Conservation (phyloP, 2,888 invertebrate species). For the Tetragonula carbonaria region DNA sequence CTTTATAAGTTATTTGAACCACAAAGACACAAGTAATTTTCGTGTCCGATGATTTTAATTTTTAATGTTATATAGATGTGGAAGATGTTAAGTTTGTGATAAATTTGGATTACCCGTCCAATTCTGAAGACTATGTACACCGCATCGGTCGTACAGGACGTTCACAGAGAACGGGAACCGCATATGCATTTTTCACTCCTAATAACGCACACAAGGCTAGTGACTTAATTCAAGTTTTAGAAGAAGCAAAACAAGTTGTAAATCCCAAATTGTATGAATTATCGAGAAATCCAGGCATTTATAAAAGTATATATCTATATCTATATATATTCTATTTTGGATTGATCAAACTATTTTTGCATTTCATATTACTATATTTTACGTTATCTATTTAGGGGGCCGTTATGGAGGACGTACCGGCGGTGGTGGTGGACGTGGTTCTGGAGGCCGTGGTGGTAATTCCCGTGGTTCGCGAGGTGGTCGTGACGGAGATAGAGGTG, state of each 20-base stretch:
- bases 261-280: slow-evolving; percentile 94
- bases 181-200: slow-evolving; percentile 98
- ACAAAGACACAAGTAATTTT: slow-evolving; percentile 80
- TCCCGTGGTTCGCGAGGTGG: slow-evolving; percentile 74
- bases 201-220: slow-evolving; percentile 95
- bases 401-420: slow-evolving; percentile 78
- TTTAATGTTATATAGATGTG: slow-evolving; percentile 90
- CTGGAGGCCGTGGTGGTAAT: slow-evolving; percentile 74
- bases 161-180: slow-evolving; percentile 96
- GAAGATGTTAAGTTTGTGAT: slow-evolving; percentile 99
- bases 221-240: slow-evolving; percentile 95
- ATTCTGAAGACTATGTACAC: slow-evolving; percentile 98
- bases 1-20: slow-evolving; percentile 79
- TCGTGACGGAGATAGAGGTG: slow-evolving; percentile 78
- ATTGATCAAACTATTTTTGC: not conserved
- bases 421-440: slow-evolving; percentile 73
- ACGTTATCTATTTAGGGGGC: slow-evolving; percentile 71
- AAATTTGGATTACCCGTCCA: slow-evolving; percentile 99
- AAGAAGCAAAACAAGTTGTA: slow-evolving; percentile 97
- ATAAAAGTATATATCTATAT: slow-evolving; percentile 75
- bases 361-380: not conserved
- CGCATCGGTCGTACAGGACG: slow-evolving; percentile 98
- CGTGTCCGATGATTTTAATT: slow-evolving; percentile 64
- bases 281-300: slow-evolving; percentile 84
- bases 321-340: not conserved